A percentile compares a stretch with the other conserved stretches of the same genome.
phyloP scores from a whole-genome alignment of 2,797 vertebrate genomes.

The Sibirionetta formosa region DNA sequence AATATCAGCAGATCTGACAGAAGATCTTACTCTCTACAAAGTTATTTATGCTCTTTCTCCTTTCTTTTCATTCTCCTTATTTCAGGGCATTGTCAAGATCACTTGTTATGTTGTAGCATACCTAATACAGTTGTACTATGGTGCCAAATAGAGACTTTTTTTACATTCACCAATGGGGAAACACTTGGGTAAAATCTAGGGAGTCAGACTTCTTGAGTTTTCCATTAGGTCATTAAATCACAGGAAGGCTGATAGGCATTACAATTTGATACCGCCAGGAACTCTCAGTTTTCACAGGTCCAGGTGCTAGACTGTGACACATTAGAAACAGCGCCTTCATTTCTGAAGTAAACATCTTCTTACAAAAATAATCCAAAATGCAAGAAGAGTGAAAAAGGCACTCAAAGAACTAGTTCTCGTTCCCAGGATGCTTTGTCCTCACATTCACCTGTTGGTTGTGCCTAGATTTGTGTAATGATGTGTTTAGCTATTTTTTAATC shows the following conservation, averaged over 20 bases:
- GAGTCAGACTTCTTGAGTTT: background rate
- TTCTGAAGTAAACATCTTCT: background rate
- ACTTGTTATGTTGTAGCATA: background rate
- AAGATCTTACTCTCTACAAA: background rate
- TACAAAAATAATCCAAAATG: background rate
- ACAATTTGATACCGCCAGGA: background rate
- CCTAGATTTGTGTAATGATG: background rate
- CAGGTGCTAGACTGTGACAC: fast-evolving
- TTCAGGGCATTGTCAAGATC: background rate
- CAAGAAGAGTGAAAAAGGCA: background rate
- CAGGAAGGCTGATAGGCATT: background rate
- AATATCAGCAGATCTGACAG: background rate
- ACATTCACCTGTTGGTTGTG: background rate
- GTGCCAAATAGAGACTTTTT: background rate
- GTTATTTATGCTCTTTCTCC: background rate
- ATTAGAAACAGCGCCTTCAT: background rate
- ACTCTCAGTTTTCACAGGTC: background rate
- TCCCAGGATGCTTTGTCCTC: background rate
- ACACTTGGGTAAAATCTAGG: background rate
- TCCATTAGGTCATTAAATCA: background rate
- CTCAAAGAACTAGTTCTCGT: background rate
- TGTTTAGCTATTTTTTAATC: background rate
- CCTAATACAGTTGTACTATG: background rate
- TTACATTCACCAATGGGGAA: background rate
- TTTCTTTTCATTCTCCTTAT: background rate